These are phyloP conservation scores for Heliconius erato DNA, from an alignment of 2,888 invertebrate species.

Conservation along the genomic window DNA sequence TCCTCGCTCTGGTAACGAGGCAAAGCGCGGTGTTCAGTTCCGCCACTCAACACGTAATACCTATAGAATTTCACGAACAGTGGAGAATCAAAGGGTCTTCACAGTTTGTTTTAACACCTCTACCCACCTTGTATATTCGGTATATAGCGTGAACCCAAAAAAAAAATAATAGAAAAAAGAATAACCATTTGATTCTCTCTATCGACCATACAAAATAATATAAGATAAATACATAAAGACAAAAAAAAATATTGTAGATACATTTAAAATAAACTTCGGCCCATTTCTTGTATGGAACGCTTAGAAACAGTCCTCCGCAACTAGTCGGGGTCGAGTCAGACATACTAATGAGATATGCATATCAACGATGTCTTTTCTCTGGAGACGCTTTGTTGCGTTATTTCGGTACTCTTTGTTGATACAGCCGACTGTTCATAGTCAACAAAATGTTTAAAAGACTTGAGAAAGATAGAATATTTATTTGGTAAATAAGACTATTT, in stretches of 20 bases:
- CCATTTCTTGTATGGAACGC: conserved; percentile 18
- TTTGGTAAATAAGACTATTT: background rate
- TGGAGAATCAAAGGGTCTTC: too few species aligned
- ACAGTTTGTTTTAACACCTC: too few species aligned
- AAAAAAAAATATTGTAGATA: background rate
- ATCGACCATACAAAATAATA: too few species aligned
- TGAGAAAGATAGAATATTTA: background rate
- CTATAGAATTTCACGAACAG: too few species aligned
- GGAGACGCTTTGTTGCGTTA: conserved; percentile 49
- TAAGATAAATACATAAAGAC: too few species aligned
- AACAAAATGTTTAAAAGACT: background rate
- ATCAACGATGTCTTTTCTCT: conserved; percentile 42
- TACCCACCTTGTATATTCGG: too few species aligned
- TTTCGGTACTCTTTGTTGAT: conserved; percentile 43
- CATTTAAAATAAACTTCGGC: background rate
- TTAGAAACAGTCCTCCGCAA: conserved; percentile 30
- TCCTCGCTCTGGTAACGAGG: background rate
- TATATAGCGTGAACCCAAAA: too few species aligned
- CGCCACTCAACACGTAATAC: too few species aligned
- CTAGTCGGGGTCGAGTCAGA: conserved; percentile 28
- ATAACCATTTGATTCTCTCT: too few species aligned
- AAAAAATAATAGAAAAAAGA: too few species aligned
- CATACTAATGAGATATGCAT: conserved; percentile 50
- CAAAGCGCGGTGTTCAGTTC: background rate
- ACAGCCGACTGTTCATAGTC: background rate